Percentiles rank a stretch among this genome's conserved stretches.
Conservation (phyloP, 1,140 invertebrate genomes). For the Hirudo medicinalis region DNA sequence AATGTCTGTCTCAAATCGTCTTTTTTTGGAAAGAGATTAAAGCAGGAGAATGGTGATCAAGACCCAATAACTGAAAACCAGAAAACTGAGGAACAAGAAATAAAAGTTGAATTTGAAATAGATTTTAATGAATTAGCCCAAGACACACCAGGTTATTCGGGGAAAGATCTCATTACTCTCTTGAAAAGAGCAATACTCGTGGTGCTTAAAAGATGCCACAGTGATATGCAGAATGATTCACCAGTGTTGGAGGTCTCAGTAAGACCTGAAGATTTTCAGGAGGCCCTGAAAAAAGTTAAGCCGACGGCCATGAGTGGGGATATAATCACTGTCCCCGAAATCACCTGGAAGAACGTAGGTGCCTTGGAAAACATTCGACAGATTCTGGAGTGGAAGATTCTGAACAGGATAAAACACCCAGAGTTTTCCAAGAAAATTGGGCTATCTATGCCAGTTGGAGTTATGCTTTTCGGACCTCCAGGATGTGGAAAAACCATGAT, state of each 20-base stretch:
- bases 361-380: constrained; percentile 73
- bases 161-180: neutral
- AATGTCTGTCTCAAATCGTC: too few relatives aligned
- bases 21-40: neutral
- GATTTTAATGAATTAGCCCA: neutral
- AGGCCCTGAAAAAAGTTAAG: constrained; percentile 59
- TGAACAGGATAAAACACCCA: constrained; percentile 58
- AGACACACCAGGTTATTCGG: neutral
- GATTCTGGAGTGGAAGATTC: constrained; percentile 74
- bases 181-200: neutral
- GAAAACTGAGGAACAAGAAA: neutral
- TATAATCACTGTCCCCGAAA: constrained; percentile 90
- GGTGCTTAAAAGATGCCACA: neutral
- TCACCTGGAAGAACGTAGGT: constrained; percentile 92
- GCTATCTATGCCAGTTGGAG: constrained; percentile 62
- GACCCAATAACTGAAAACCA: neutral
- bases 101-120: neutral
- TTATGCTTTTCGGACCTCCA: constrained; percentile 85
- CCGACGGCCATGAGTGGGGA: constrained; percentile 92
- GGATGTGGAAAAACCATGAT: constrained; percentile 77
- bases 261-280: constrained; percentile 29
- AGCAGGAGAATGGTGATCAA: neutral
- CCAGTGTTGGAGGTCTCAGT: neutral
- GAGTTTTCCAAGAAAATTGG: constrained; percentile 64
- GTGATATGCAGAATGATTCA: neutral